Percentiles rank a stretch among this genome's conserved stretches.
Conservation (phyloP, 2,888 invertebrate genomes). For the Buathra laborator region DNA sequence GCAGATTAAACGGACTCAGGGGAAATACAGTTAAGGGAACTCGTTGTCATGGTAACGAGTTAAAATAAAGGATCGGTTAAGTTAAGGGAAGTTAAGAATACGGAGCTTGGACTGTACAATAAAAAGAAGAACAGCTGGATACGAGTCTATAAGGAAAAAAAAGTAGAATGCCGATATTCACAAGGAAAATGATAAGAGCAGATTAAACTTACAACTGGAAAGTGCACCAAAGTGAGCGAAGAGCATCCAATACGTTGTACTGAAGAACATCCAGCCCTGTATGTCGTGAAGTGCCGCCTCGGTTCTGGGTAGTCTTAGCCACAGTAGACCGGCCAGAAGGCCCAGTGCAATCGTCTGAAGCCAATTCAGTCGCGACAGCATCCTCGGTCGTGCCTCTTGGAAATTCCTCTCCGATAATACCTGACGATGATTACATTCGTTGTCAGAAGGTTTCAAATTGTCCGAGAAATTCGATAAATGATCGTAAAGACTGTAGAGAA, state of each 20-base stretch:
- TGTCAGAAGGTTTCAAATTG: neutral
- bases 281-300: constrained; percentile 92
- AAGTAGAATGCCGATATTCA: neutral
- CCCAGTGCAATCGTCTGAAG: constrained; percentile 91
- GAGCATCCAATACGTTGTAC: constrained; percentile 93
- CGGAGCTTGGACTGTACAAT: too few species aligned
- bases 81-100: too few species aligned
- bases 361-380: constrained; percentile 92
- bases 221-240: constrained; percentile 92
- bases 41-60: too few species aligned
- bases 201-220: constrained; percentile 89
- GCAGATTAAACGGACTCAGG: constrained; percentile 83
- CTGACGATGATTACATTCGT: constrained; percentile 72
- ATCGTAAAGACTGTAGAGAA: too few species aligned
- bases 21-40: too few species aligned
- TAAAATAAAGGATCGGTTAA: too few species aligned
- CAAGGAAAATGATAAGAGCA: neutral
- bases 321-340: constrained; percentile 90
- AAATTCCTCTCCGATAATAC: constrained; percentile 92
- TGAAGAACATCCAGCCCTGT: constrained; percentile 94
- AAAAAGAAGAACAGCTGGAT: neutral
- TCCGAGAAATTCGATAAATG: neutral
- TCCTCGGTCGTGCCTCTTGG: constrained; percentile 90
- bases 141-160: neutral
- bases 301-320: constrained; percentile 92